phyloP scores from a whole-genome alignment of 2,797 vertebrate species.

The Megalops cyprinoides region DNA sequence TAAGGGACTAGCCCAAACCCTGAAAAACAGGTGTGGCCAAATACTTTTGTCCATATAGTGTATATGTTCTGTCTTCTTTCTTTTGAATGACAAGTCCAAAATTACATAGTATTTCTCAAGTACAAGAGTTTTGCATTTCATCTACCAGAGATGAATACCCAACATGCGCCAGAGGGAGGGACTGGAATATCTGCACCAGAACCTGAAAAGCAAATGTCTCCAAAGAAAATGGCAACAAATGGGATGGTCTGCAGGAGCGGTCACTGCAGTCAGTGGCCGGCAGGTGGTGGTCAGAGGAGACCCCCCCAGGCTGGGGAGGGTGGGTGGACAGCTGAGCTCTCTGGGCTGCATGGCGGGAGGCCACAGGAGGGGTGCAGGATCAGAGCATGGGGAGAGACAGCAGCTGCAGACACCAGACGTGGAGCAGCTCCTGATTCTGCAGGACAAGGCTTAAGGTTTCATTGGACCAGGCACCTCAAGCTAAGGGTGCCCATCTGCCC shows the following conservation, averaged over 20 bases:
- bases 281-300: conserved; percentile 33
- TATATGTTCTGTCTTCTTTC: not conserved
- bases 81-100: not conserved
- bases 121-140: not conserved
- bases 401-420: conserved; percentile 53
- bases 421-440: conserved; percentile 17
- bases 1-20: too few relatives aligned
- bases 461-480: not conserved
- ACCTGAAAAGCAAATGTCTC: not conserved
- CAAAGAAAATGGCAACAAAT: conserved; percentile 33
- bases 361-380: conserved; percentile 39
- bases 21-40: too few relatives aligned
- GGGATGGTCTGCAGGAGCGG: conserved; percentile 29
- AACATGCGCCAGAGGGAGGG: not conserved
- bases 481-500: not conserved
- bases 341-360: not conserved
- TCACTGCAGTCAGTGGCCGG: conserved; percentile 52
- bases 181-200: too few relatives aligned
- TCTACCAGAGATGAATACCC: not conserved
- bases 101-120: not conserved
- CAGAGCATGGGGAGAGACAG: conserved; percentile 47
- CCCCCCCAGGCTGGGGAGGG: conserved; percentile 14
- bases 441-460: not conserved
- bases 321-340: conserved; percentile 58
- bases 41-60: too few relatives aligned